Conservation (phyloP, 2,797 vertebrate species). For the Hippoglossus hippoglossus region DNA sequence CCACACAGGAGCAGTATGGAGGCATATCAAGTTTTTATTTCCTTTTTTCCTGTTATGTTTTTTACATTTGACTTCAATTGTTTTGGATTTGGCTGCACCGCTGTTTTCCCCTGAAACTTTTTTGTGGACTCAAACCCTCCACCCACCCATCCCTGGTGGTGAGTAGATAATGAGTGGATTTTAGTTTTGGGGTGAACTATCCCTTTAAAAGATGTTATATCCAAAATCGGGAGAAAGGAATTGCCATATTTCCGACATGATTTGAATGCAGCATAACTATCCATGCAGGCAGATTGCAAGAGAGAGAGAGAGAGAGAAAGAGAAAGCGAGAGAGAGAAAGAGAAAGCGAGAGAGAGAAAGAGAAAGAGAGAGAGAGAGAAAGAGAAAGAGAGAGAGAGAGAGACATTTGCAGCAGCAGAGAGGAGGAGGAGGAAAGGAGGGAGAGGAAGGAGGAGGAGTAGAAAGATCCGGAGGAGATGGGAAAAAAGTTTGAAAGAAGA, state of each 20-base stretch:
- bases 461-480: constrained; percentile 29
- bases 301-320: constrained; percentile 20
- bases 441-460: constrained; percentile 39
- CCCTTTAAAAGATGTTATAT: too few species aligned
- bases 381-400: constrained; percentile 16
- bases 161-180: too few species aligned
- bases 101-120: too few species aligned
- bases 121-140: too few species aligned
- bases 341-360: constrained; percentile 10
- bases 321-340: constrained; percentile 18
- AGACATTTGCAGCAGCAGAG: constrained; percentile 20
- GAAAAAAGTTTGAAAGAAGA: constrained; percentile 52
- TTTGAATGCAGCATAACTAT: constrained; percentile 42
- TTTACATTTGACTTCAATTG: too few species aligned
- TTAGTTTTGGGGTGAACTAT: too few species aligned
- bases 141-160: too few species aligned
- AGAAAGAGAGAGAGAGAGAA: constrained; percentile 21
- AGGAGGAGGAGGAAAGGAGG: constrained; percentile 2
- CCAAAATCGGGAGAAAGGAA: too few species aligned
- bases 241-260: constrained; percentile 9
- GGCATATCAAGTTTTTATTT: too few species aligned
- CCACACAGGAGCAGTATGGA: too few species aligned
- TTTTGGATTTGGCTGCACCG: too few species aligned
- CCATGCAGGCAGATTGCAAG: constrained; percentile 32
- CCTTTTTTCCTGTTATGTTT: too few species aligned